Base-by-base conservation (phyloP, 2,888 invertebrate species). In the Chydorus sphaericus region DNA sequence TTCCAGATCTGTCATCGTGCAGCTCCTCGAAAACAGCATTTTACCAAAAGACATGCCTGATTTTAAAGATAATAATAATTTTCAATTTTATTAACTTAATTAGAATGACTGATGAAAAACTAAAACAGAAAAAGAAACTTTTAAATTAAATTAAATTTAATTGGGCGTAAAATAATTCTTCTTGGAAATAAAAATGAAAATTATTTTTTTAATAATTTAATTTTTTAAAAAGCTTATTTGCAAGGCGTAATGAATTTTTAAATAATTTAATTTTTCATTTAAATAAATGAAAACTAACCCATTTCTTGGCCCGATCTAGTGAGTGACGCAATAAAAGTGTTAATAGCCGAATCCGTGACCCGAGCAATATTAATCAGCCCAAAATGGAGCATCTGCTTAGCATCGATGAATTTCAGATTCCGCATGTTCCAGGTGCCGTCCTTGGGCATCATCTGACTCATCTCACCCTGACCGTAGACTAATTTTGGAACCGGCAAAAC, bases 401-500 rank as follows among this genome's bases (percentile, higher is more conserved):
- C 55, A 3, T 62, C 4, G 14, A 63, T 5, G 68, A 70, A 64
- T 65, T 66, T 28, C 6, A 54, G 50, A n/a, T 52, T 36, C 29
- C 61, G 51, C 55, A 60, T 58, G 38, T 64, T 61, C 64, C 64
- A 64, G 10, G 58, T 59, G 6, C 64, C 64, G 6, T 59, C 23
- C 53, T 16, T n/a, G 51, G 48, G 48, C 33, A 36, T 29, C 48
- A 51, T 29, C 18, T 48, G 5, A 38, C 31, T 11, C 44, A 23
- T 31, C 30, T 37, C 31, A 48, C 58, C 62, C 0, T 74, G 71
- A 16, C 71, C 71, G 64, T 90, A 86, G 54, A 78, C 74, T 50
- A 97, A 69, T 49, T 65, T 67, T 0, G 97, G 97, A 0, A 96
- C 75, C 1, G 74, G 66, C 36, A 98, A 72, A 3, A 93, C 76